Evolutionary conservation across 2,797 vertebrate species (phyloP).

Genomic region (Sebastolobus alascanus): DNA sequence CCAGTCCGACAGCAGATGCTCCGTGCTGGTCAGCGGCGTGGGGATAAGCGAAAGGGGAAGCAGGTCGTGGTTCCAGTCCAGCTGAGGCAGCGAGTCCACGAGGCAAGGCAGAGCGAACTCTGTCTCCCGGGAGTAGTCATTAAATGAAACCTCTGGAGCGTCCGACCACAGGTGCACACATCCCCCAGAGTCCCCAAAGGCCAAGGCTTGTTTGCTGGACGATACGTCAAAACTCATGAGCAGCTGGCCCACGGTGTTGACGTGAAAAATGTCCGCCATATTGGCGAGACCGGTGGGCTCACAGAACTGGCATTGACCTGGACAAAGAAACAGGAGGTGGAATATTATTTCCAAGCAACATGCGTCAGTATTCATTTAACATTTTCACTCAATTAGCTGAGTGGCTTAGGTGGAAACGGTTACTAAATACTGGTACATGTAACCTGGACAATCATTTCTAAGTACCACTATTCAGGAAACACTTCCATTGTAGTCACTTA

Average conservation of each 20-base stretch:
- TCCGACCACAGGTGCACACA: conserved; percentile 97
- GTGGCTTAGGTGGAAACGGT: background rate
- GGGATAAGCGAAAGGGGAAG: conserved; percentile 95
- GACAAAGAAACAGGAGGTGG: background rate
- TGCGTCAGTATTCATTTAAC: background rate
- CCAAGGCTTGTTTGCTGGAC: conserved; percentile 95
- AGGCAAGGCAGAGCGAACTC: conserved; percentile 95
- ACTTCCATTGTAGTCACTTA: background rate
- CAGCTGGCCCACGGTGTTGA: conserved; percentile 95
- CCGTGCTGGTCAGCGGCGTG: conserved; percentile 90
- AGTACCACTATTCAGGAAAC: background rate
- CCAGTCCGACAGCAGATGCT: conserved; percentile 94
- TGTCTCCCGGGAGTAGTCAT: conserved; percentile 94
- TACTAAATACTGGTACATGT: background rate
- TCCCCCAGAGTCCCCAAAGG: conserved; percentile 96
- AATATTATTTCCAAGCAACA: background rate
- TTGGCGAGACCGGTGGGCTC: conserved; percentile 97
- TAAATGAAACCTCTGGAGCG: conserved; percentile 93
- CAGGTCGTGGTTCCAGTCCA: conserved; percentile 98
- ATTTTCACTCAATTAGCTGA: background rate
- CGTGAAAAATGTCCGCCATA: conserved; percentile 94
- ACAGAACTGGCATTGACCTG: conserved; percentile 98
- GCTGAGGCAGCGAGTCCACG: conserved; percentile 93
- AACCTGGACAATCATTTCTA: background rate
- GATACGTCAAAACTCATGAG: conserved; percentile 98